Percentiles rank a stretch among this genome's conserved stretches.
Conservation (phyloP, 2,113 vertebrate genomes). For the Gadus macrocephalus region DNA sequence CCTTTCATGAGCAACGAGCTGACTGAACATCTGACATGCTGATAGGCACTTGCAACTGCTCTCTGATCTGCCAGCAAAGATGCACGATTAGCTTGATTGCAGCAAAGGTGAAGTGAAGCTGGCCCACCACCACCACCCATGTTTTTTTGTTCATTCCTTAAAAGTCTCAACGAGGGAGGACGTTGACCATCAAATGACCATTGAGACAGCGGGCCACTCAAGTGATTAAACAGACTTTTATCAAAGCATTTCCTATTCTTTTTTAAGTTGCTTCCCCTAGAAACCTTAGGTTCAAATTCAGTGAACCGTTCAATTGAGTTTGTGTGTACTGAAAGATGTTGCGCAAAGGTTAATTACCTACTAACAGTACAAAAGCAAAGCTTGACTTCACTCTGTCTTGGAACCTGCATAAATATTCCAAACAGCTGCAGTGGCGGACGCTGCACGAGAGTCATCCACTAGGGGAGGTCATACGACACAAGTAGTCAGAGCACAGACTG, state of each 20-base stretch:
- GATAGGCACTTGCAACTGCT: slow-evolving; percentile 8
- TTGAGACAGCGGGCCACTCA: too few species aligned
- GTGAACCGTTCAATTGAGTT: too few species aligned
- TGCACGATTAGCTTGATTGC: slow-evolving; percentile 9
- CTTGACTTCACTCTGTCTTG: background rate
- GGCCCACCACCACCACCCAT: background rate
- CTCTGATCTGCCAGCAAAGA: slow-evolving; percentile 15
- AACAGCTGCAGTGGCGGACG: slow-evolving; percentile 6
- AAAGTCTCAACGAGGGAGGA: background rate
- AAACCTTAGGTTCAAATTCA: too few species aligned
- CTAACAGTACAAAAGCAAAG: slow-evolving; percentile 5
- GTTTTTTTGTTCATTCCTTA: background rate
- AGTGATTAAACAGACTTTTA: too few species aligned
- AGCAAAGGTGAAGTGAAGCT: slow-evolving; percentile 1
- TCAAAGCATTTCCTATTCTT: too few species aligned
- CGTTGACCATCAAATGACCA: too few species aligned
- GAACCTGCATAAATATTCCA: slow-evolving; percentile 5
- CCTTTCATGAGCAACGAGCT: slow-evolving; percentile 3
- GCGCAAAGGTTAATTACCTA: slow-evolving; percentile 16
- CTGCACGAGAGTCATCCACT: background rate
- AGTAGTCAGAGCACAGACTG: slow-evolving; percentile 1
- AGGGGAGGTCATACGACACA: too few species aligned
- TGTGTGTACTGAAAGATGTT: too few species aligned
- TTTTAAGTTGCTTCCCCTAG: too few species aligned
- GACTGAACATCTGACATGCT: slow-evolving; percentile 12